phyloP scores from a whole-genome alignment of 2,888 invertebrate genomes.

The Malacosoma neustria region DNA sequence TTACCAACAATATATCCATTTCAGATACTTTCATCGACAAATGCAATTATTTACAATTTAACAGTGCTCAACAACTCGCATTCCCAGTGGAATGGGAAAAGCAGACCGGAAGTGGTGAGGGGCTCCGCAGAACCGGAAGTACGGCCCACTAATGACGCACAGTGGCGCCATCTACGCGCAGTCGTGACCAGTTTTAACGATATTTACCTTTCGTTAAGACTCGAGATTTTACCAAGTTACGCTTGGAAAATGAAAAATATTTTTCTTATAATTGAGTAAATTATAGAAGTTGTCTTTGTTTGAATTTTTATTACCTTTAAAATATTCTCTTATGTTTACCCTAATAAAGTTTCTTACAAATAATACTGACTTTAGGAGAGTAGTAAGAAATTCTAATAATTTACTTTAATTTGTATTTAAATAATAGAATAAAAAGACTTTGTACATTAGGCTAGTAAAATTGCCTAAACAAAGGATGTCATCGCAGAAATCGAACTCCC shows the following conservation, averaged over 20 bases:
- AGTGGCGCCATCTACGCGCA: constrained; percentile 37
- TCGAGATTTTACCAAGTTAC: neutral
- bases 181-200: constrained; percentile 17
- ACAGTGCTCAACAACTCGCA: neutral
- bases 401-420: no score
- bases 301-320: no score
- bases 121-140: constrained; percentile 33
- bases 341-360: no score
- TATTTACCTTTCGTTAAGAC: neutral
- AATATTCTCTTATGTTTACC: no score
- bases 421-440: no score
- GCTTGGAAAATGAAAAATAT: neutral
- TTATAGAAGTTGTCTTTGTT: neutral
- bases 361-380: no score
- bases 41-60: neutral
- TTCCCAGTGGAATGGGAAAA: neutral
- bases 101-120: neutral
- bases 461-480: no score
- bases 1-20: no score
- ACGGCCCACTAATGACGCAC: constrained; percentile 45
- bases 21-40: no score
- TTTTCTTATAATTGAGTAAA: neutral
- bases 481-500: no score
- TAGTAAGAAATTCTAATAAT: no score
- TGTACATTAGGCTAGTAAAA: no score